A percentile compares a stretch with the other conserved stretches of the same genome.
Conservation (phyloP, 2,888 invertebrate genomes). For the Hedychridium roseum region DNA sequence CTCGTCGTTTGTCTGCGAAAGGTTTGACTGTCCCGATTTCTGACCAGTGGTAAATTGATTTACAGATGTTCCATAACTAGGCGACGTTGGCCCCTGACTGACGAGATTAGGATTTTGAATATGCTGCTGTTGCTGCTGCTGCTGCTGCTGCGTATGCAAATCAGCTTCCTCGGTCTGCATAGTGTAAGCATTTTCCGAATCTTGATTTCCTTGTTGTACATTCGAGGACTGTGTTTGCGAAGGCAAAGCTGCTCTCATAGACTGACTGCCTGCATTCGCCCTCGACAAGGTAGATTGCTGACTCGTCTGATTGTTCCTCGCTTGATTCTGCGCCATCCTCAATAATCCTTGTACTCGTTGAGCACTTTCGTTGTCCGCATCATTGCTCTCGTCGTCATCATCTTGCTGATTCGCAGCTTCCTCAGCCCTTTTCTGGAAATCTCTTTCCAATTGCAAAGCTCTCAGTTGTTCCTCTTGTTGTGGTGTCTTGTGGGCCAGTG, state of each 20-base stretch:
- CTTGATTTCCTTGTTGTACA: slow-evolving; percentile 35
- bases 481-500: slow-evolving; percentile 73
- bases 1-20: slow-evolving; percentile 56
- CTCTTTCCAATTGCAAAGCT: slow-evolving; percentile 89
- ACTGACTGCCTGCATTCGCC: slow-evolving; percentile 46
- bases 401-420: slow-evolving; percentile 77
- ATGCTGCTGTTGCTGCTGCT: slow-evolving; percentile 6
- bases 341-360: slow-evolving; percentile 67
- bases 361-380: slow-evolving; percentile 62
- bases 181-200: slow-evolving; percentile 35
- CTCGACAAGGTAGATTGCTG: slow-evolving; percentile 54
- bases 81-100: slow-evolving; percentile 32
- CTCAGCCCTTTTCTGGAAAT: slow-evolving; percentile 91
- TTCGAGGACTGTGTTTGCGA: slow-evolving; percentile 26
- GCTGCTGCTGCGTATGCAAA: not conserved
- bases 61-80: no score
- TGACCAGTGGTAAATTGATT: slow-evolving; percentile 45
- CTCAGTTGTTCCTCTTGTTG: slow-evolving; percentile 89
- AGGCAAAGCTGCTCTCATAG: slow-evolving; percentile 43
- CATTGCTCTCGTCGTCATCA: slow-evolving; percentile 68
- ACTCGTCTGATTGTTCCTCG: slow-evolving; percentile 44
- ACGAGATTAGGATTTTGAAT: not conserved
- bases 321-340: slow-evolving; percentile 61
- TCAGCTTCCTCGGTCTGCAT: slow-evolving; percentile 34
- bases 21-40: slow-evolving; percentile 33